A percentile compares a stretch with the other conserved stretches of the same genome.
phyloP scores from a whole-genome alignment of 2,113 vertebrate genomes.

The Indri indri region DNA sequence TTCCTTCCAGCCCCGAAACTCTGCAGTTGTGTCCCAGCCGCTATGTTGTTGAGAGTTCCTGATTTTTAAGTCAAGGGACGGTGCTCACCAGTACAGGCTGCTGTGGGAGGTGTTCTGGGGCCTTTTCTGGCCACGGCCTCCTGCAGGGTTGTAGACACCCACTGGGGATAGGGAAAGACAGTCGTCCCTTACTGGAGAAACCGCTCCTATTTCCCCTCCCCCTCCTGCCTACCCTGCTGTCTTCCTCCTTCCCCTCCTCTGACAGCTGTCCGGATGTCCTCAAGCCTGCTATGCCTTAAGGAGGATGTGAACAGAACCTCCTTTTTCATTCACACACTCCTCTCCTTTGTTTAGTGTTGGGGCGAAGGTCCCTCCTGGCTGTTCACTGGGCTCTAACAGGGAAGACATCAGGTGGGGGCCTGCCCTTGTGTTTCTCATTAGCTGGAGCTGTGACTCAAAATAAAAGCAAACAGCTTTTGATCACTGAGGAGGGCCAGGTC shows the following conservation, averaged over 20 bases:
- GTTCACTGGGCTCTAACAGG: neutral
- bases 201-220: rapidly evolving
- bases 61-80: neutral
- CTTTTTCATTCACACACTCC: neutral
- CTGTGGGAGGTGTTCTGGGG: neutral
- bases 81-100: neutral
- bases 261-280: neutral
- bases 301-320: neutral
- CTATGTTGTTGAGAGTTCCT: neutral
- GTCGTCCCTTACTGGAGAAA: neutral
- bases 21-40: neutral
- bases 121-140: neutral
- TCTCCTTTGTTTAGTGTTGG: neutral
- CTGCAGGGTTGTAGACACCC: neutral
- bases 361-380: neutral
- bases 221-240: neutral
- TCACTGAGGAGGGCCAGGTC: neutral
- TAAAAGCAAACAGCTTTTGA: neutral
- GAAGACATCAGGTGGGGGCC: neutral
- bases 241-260: neutral
- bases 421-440: neutral
- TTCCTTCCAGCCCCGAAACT: neutral
- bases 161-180: neutral
- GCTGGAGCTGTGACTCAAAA: neutral
- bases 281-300: neutral